phyloP scores from a whole-genome alignment of 2,888 invertebrate genomes.

The Phasia obesa region DNA sequence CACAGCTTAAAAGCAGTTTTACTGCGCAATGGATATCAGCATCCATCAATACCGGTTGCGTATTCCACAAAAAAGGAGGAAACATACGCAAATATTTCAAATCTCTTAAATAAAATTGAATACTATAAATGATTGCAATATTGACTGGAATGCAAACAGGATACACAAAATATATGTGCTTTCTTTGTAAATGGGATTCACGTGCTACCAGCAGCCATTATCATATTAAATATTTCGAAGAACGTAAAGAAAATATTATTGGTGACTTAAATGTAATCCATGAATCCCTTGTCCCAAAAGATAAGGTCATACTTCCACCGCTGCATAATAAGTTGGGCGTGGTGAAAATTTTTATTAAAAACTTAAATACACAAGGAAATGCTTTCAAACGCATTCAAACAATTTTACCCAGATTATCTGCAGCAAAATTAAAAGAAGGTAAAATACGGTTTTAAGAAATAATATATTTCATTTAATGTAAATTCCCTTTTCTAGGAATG shows the following conservation, averaged over 20 bases:
- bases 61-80: neutral
- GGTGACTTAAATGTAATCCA: neutral
- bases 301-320: no score
- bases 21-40: no score
- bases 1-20: no score
- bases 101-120: neutral
- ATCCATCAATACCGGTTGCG: neutral
- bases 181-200: neutral
- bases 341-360: neutral
- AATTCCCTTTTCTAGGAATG: neutral
- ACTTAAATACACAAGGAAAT: neutral
- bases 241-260: neutral
- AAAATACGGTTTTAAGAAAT: neutral
- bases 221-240: neutral
- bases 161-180: no score
- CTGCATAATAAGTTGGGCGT: neutral
- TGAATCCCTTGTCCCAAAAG: no score
- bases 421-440: neutral
- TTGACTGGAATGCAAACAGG: no score
- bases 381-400: neutral
- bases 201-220: neutral
- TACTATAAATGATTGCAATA: neutral
- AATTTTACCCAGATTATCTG: neutral
- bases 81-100: neutral
- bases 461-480: neutral